phyloP scores from a whole-genome alignment of 2,888 invertebrate genomes.

The Diaphora mendica region DNA sequence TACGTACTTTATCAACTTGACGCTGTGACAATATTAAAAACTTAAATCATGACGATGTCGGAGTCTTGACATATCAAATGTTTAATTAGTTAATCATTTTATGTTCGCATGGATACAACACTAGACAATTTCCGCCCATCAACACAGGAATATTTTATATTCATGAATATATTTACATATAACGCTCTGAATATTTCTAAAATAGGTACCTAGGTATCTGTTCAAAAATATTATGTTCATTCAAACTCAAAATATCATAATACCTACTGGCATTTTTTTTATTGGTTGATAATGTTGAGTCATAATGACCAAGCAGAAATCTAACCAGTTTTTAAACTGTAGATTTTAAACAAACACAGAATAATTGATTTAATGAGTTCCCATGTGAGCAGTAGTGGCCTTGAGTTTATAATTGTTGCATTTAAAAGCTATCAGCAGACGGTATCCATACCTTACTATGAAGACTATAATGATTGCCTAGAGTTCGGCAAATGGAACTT shows the following conservation, averaged over 20 bases:
- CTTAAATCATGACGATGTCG: too few relatives aligned
- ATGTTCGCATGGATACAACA: background rate
- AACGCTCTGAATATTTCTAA: background rate
- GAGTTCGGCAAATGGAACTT: background rate
- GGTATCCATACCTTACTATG: background rate
- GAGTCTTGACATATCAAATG: too few relatives aligned
- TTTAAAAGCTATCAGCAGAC: background rate
- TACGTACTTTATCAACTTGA: too few relatives aligned
- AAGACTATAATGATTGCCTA: background rate
- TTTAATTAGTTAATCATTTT: background rate
- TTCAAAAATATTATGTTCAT: background rate
- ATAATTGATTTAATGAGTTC: background rate
- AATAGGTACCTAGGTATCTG: background rate
- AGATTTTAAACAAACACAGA: background rate
- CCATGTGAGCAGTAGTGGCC: slow-evolving; percentile 1
- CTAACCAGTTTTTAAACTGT: slow-evolving; percentile 6
- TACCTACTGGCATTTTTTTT: background rate
- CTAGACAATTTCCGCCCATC: background rate
- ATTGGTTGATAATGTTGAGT: background rate
- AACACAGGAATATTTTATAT: background rate
- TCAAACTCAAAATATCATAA: background rate
- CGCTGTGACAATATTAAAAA: background rate
- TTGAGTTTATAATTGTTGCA: background rate
- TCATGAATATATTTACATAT: background rate
- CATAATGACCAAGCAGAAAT: slow-evolving; percentile 14